Base-by-base conservation (phyloP, 1,140 invertebrate genomes). In the Telenomus remus region DNA sequence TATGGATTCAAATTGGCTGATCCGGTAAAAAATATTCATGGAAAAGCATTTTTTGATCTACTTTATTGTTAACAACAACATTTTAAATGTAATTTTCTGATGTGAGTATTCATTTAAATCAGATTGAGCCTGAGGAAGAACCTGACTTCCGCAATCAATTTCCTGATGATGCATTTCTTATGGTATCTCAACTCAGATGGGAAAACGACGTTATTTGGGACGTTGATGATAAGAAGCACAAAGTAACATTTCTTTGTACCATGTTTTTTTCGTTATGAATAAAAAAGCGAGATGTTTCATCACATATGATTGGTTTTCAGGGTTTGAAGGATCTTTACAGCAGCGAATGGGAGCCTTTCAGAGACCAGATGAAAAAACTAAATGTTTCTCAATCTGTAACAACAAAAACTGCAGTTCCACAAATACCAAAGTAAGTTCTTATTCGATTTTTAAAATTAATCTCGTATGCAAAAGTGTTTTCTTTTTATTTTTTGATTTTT, bases 151-250 rank as follows among this genome's bases (percentile, higher is more conserved):
- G 4, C 4, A 14, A 13, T 13, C n/a, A 44, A 4, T 93, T 93
- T 82, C 92, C 95, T 0, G 96, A 97, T 76, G 96, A 98, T 85
- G 92, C 95, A 27, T 0, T 99, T 94, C 86, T 90, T 97, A 33
- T 99, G 97, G 95, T 98, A 0, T 96, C 96, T 0, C 97, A 98
- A 84, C 85, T 95, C 51, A 94, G 95, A 81, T 99, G 98, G 98
- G 98, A 99, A 87, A 96, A 98, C 85, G 96, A 99, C 81, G 95
- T 99, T 12, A 97, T 99, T 46, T 99, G 97, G 97, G 97, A 99
- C 89, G 95, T 96, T 0, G 96, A 97, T 80, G 96, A 98, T 81
- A 95, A 97, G 46, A 97, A 97, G 87, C 93, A 95, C 72, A 96
- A 97, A 89, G 94, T 39, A 11, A 56, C 12, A 35, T 15, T 55